These are phyloP conservation scores for Hoplodrina ambigua DNA, from an alignment of 2,888 invertebrate genomes.

Conservation along the genomic window DNA sequence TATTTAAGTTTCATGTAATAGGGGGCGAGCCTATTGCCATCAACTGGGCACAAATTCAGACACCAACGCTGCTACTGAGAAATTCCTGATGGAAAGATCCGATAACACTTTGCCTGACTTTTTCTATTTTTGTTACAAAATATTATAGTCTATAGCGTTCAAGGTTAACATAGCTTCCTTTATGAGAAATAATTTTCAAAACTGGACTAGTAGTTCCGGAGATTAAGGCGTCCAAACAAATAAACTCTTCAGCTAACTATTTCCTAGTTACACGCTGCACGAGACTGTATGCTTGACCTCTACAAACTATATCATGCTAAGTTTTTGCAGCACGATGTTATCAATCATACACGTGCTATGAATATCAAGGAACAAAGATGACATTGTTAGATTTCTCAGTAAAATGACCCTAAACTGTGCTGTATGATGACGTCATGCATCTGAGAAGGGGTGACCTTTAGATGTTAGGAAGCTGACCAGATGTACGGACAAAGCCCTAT, in stretches of 20 bases:
- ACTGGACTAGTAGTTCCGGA: too few relatives aligned
- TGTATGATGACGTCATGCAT: conserved; percentile 29
- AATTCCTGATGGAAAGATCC: too few relatives aligned
- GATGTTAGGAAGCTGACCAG: conserved; percentile 24
- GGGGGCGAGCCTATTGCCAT: too few relatives aligned
- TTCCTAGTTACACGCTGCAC: neutral
- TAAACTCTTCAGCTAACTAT: neutral
- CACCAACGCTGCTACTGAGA: too few relatives aligned
- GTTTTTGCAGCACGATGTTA: conserved; percentile 49
- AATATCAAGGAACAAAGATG: conserved; percentile 50
- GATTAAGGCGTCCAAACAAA: too few relatives aligned
- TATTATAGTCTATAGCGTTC: too few relatives aligned
- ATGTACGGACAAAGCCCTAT: conserved; percentile 19
- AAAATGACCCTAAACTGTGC: conserved; percentile 48
- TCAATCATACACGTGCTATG: conserved; percentile 40
- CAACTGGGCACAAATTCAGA: too few relatives aligned
- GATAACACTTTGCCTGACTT: too few relatives aligned
- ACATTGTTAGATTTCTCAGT: conserved; percentile 52
- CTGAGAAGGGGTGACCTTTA: conserved; percentile 34
- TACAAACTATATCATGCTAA: conserved; percentile 5
- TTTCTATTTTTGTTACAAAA: too few relatives aligned
- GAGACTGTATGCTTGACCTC: conserved; percentile 22
- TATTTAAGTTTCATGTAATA: too few relatives aligned
- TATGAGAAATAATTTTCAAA: too few relatives aligned
- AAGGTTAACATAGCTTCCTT: too few relatives aligned